A percentile compares a stretch with the other conserved stretches of the same genome.
phyloP scores from a whole-genome alignment of 2,113 vertebrate genomes.

The Tonatia bakeri region DNA sequence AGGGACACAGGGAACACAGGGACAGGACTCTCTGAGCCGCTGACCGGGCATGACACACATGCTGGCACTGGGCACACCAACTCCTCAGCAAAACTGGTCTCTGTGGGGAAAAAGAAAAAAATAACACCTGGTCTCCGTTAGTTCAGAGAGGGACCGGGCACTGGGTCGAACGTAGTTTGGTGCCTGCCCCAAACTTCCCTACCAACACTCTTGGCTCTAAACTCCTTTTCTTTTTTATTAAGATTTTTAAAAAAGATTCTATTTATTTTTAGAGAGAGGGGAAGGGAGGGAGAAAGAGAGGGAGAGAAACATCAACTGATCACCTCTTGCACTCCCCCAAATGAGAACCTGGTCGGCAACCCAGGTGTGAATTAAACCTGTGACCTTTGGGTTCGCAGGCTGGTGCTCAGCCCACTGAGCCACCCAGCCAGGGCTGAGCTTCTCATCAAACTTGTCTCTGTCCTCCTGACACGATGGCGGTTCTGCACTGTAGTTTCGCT shows the following conservation, averaged over 20 bases:
- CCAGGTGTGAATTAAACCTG: too few species aligned
- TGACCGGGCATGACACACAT: not conserved
- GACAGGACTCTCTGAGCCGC: not conserved
- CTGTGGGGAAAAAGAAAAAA: too few species aligned
- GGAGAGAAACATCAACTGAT: too few species aligned
- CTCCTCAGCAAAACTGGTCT: not conserved
- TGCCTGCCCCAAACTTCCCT: not conserved
- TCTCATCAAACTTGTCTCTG: not conserved
- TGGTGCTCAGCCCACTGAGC: too few species aligned
- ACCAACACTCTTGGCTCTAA: not conserved
- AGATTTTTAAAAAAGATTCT: too few species aligned
- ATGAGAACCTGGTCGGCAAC: too few species aligned
- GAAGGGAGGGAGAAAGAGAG: too few species aligned
- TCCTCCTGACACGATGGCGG: not conserved
- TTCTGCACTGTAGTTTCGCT: not conserved
- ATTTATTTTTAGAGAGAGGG: too few species aligned
- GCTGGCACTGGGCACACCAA: not conserved
- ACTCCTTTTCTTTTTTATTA: too few species aligned
- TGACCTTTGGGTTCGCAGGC: too few species aligned
- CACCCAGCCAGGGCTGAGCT: too few species aligned
- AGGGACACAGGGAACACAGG: not conserved
- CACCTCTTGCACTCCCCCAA: accelerated
- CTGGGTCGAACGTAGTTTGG: not conserved
- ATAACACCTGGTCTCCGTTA: not conserved
- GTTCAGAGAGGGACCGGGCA: not conserved